These are phyloP conservation scores for Grus americana DNA, from an alignment of 2,113 vertebrate species.

Conservation along the genomic window DNA sequence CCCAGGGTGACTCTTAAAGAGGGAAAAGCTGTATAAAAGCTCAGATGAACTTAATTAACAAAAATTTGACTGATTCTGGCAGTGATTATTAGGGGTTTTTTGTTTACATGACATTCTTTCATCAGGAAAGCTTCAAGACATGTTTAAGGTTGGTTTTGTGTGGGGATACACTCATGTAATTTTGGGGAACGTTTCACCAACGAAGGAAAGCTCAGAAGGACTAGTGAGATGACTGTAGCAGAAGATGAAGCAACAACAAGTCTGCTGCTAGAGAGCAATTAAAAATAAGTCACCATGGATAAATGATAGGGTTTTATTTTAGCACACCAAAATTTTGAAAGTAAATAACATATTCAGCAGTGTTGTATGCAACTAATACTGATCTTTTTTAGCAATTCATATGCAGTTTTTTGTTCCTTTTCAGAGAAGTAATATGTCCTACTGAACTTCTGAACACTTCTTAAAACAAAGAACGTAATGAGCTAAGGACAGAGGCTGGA, in stretches of 20 bases:
- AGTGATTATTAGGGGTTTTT: not conserved
- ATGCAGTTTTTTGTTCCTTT: not conserved
- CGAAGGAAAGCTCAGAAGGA: not conserved
- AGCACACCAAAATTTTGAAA: not conserved
- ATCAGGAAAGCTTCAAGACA: not conserved
- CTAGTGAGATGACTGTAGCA: not conserved
- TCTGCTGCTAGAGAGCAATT: not conserved
- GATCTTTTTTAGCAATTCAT: not conserved
- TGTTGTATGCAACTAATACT: not conserved
- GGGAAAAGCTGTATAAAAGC: not conserved
- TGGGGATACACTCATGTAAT: not conserved
- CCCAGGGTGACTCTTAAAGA: not conserved
- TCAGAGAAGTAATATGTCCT: not conserved
- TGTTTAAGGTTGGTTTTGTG: not conserved
- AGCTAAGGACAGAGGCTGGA: not conserved
- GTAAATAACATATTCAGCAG: not conserved
- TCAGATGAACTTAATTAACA: not conserved
- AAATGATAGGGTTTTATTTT: not conserved
- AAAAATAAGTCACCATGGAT: not conserved
- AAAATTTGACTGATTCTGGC: not conserved
- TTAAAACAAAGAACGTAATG: not conserved
- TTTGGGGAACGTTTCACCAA: not conserved
- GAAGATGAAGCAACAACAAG: not conserved
- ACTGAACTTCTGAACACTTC: not conserved
- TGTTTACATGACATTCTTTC: not conserved